Evolutionary conservation across 2,797 vertebrate genomes (phyloP).

Genomic region (Cryptoblepharus egeriae): DNA sequence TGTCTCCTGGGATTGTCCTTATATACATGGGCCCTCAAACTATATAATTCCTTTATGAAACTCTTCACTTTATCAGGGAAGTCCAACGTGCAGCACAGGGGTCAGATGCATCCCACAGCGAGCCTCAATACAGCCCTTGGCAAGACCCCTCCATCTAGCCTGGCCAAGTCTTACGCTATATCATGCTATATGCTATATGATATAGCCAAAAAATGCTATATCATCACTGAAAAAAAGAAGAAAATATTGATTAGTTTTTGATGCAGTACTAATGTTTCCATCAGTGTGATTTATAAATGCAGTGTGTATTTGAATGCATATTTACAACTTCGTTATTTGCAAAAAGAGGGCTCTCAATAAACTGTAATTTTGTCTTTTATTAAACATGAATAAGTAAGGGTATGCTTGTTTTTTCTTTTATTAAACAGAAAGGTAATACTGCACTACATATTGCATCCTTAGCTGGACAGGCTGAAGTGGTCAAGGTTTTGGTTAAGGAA

Average conservation of each 20-base stretch:
- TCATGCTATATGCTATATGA: too few species aligned
- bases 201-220: too few species aligned
- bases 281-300: background rate
- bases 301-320: too few species aligned
- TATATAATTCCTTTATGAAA: background rate
- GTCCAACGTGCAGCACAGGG: too few species aligned
- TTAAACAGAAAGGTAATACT: conserved; percentile 93
- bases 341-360: background rate
- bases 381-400: conserved; percentile 14
- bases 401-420: conserved; percentile 21
- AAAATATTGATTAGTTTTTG: background rate
- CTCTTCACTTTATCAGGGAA: too few species aligned
- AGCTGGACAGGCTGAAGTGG: conserved; percentile 93
- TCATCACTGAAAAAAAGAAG: too few species aligned
- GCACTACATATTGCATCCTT: conserved; percentile 97
- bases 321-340: background rate
- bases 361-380: conserved; percentile 21
- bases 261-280: background rate
- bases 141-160: too few species aligned
- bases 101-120: too few species aligned
- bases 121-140: too few species aligned
- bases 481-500: conserved; percentile 90
- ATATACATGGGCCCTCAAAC: background rate
- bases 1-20: too few species aligned
- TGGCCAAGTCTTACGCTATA: too few species aligned